Conservation (phyloP, 1,140 invertebrate genomes). For the Pygmarrhopalites habei region DNA sequence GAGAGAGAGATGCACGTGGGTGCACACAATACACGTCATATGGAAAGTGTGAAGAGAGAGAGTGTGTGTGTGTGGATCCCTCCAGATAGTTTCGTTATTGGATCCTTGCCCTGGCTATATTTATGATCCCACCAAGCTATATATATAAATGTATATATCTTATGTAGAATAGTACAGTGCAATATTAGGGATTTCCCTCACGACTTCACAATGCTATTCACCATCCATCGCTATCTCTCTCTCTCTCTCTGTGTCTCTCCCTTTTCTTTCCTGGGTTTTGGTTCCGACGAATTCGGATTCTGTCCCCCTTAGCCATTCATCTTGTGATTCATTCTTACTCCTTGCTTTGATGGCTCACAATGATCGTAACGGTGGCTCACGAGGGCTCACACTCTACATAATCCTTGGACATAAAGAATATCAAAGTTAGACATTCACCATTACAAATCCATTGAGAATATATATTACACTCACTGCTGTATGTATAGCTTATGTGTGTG, state of each 20-base stretch:
- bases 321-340: conserved; percentile 33
- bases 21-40: too few relatives aligned
- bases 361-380: neutral
- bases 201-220: neutral
- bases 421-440: neutral
- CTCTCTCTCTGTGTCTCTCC: neutral
- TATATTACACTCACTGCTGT: neutral
- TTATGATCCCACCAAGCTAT: too few relatives aligned
- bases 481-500: neutral
- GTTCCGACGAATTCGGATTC: conserved; percentile 11
- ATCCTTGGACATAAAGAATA: neutral
- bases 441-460: conserved; percentile 1
- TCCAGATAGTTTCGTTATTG: too few relatives aligned
- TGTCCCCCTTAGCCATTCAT: conserved; percentile 33
- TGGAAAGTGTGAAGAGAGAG: too few relatives aligned
- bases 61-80: too few relatives aligned
- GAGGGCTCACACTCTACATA: neutral
- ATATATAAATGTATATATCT: too few relatives aligned
- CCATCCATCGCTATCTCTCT: conserved; percentile 6
- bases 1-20: too few relatives aligned
- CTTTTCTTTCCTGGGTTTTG: neutral
- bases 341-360: conserved; percentile 17
- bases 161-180: too few relatives aligned
- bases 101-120: too few relatives aligned
- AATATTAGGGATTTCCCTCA: conserved; percentile 11